Conservation (phyloP, 2,888 invertebrate species). For the Zele albiditarsus region DNA sequence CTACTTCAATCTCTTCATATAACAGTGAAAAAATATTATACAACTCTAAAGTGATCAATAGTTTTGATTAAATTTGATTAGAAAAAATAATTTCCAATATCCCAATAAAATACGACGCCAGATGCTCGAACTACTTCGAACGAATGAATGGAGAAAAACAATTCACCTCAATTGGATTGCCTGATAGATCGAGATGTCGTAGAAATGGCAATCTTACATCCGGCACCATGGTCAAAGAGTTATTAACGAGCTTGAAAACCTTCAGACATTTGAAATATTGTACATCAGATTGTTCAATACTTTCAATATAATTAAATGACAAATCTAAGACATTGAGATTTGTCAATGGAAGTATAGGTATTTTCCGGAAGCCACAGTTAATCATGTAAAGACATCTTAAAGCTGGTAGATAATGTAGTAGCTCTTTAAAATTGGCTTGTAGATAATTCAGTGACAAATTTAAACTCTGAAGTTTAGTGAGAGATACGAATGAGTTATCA, state of each 20-base stretch:
- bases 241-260: conserved; percentile 83
- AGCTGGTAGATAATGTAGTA: conserved; percentile 89
- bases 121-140: background rate
- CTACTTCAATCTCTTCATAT: no score
- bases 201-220: conserved; percentile 82
- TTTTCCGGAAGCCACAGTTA: conserved; percentile 83
- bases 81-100: no score
- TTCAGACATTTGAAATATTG: conserved; percentile 83
- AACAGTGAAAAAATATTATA: no score
- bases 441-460: conserved; percentile 87
- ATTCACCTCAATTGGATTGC: conserved; percentile 83
- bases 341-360: conserved; percentile 85
- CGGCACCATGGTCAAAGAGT: conserved; percentile 84
- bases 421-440: conserved; percentile 85
- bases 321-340: conserved; percentile 87
- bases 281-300: conserved; percentile 81
- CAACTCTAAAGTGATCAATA: no score
- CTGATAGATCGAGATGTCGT: conserved; percentile 85
- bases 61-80: no score
- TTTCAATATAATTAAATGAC: conserved; percentile 84
- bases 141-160: conserved; percentile 21
- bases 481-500: conserved; percentile 90
- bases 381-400: conserved; percentile 85
- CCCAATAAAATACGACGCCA: no score
- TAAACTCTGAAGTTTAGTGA: conserved; percentile 84